phyloP scores from a whole-genome alignment of 2,888 invertebrate species.

The Drosophila picticornis region DNA sequence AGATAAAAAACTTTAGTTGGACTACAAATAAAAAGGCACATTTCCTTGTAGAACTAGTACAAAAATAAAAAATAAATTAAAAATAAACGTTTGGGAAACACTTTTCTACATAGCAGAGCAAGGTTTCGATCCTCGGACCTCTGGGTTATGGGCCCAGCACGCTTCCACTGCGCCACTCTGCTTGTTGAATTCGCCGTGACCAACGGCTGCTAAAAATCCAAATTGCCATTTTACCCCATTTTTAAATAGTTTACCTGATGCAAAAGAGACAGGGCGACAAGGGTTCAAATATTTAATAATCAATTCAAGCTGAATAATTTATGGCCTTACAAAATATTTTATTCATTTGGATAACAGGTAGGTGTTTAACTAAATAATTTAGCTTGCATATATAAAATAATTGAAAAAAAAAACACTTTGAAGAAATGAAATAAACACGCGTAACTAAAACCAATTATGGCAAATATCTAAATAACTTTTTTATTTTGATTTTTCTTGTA shows the following conservation, averaged over 20 bases:
- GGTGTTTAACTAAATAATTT: background rate
- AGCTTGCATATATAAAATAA: background rate
- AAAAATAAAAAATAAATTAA: background rate
- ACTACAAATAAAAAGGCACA: background rate
- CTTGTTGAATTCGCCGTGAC: constrained; percentile 5
- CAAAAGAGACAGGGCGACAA: background rate
- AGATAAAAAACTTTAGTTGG: background rate
- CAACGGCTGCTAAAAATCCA: background rate
- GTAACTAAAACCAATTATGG: background rate
- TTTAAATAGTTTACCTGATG: background rate
- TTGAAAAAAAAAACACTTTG: too few relatives aligned
- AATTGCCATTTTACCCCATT: constrained; percentile 1
- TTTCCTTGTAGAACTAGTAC: background rate
- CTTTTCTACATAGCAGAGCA: constrained; percentile 42
- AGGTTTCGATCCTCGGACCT: constrained; percentile 66
- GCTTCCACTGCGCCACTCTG: constrained; percentile 64
- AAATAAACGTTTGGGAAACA: background rate
- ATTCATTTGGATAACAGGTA: background rate
- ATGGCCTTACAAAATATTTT: background rate
- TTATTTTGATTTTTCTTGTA: background rate
- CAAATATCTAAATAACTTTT: background rate
- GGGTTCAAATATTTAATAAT: background rate
- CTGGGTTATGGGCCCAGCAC: constrained; percentile 64
- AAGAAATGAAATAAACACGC: background rate
- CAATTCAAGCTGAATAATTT: background rate